Conservation (phyloP, 1,140 invertebrate genomes). For the Forficula auricularia region DNA sequence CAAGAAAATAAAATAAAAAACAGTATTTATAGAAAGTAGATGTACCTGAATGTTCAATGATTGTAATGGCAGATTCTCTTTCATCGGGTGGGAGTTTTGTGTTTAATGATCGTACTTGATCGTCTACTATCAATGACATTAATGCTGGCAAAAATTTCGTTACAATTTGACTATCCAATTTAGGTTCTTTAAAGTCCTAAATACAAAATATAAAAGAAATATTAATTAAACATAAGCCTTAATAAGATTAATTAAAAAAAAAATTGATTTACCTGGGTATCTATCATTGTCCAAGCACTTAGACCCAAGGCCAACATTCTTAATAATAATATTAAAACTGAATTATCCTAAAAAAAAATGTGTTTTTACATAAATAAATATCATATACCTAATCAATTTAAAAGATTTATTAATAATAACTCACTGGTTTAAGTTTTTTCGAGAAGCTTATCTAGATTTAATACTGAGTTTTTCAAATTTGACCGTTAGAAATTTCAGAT, state of each 20-base stretch:
- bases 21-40: no score
- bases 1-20: not conserved
- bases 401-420: no score
- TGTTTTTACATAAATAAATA: no score
- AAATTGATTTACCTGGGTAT: slow-evolving; percentile 41
- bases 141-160: slow-evolving; percentile 88
- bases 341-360: slow-evolving; percentile 48
- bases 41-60: slow-evolving; percentile 77
- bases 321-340: slow-evolving; percentile 74
- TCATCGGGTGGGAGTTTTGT: slow-evolving; percentile 84
- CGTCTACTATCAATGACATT: slow-evolving; percentile 91
- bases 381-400: no score
- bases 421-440: no score
- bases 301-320: slow-evolving; percentile 84
- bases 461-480: no score
- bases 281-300: slow-evolving; percentile 93
- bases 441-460: no score
- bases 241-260: no score
- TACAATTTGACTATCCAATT: slow-evolving; percentile 77
- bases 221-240: not conserved
- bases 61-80: slow-evolving; percentile 74
- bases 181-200: slow-evolving; percentile 85
- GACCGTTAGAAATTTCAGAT: no score
- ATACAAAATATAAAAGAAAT: slow-evolving; percentile 5
- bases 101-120: slow-evolving; percentile 76